Conservation (phyloP, 2,113 vertebrate species). For the Heterocephalus glaber region DNA sequence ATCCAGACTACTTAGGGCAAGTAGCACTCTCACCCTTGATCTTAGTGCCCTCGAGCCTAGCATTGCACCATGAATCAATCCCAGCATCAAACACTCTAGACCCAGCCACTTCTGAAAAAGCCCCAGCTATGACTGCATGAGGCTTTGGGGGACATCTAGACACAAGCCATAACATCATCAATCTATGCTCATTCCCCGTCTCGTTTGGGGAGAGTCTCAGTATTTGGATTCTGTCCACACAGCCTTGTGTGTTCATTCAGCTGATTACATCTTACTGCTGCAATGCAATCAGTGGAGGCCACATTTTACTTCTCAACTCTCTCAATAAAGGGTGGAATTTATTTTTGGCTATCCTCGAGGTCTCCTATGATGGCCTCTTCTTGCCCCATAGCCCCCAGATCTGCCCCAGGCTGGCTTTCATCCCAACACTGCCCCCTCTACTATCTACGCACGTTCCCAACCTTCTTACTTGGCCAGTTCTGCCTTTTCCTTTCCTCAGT, state of each 20-base stretch:
- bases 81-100: no score
- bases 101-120: no score
- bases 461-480: background rate
- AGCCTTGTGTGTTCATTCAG: accelerated
- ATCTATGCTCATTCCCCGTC: background rate
- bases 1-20: no score
- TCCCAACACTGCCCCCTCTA: background rate
- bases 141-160: no score
- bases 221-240: accelerated
- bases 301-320: background rate
- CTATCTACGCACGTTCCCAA: background rate
- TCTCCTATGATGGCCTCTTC: background rate
- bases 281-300: accelerated
- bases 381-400: background rate
- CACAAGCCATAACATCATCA: background rate
- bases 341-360: background rate
- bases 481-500: background rate
- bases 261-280: background rate
- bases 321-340: no score
- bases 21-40: no score
- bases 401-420: background rate
- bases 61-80: no score
- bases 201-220: background rate
- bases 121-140: no score
- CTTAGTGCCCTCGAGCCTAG: no score